phyloP scores from a whole-genome alignment of 1,140 invertebrate species.

The Hylaeus anthracinus region DNA sequence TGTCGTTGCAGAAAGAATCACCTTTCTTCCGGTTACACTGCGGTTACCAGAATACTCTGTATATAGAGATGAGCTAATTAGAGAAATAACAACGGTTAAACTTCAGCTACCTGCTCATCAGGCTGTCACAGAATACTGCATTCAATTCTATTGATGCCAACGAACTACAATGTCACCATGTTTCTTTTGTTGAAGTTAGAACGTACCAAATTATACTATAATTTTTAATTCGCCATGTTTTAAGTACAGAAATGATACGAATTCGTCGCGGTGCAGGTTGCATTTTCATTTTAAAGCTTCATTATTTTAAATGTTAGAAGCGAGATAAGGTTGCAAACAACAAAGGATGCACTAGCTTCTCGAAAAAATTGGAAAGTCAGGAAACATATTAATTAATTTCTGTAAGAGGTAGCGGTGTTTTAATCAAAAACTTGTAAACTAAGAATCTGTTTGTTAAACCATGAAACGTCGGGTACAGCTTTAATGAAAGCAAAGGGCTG shows the following conservation, averaged over 20 bases:
- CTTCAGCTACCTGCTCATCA: too few species aligned
- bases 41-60: too few species aligned
- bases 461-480: constrained; percentile 37
- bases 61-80: too few species aligned
- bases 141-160: too few species aligned
- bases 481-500: constrained; percentile 54
- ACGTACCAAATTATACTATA: too few species aligned
- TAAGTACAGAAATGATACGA: background rate
- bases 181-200: too few species aligned
- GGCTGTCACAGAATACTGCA: too few species aligned
- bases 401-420: constrained; percentile 27
- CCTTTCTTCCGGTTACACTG: too few species aligned
- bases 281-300: background rate
- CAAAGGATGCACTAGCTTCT: background rate
- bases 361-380: background rate
- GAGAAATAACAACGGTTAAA: too few species aligned
- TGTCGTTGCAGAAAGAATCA: too few species aligned
- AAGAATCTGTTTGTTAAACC: constrained; percentile 42
- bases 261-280: too few species aligned
- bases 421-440: constrained; percentile 57
- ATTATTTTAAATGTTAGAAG: background rate
- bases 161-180: too few species aligned
- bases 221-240: background rate
- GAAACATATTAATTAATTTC: constrained; percentile 41
- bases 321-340: background rate